phyloP scores from a whole-genome alignment of 2,888 invertebrate species.

The Griposia aprilina region DNA sequence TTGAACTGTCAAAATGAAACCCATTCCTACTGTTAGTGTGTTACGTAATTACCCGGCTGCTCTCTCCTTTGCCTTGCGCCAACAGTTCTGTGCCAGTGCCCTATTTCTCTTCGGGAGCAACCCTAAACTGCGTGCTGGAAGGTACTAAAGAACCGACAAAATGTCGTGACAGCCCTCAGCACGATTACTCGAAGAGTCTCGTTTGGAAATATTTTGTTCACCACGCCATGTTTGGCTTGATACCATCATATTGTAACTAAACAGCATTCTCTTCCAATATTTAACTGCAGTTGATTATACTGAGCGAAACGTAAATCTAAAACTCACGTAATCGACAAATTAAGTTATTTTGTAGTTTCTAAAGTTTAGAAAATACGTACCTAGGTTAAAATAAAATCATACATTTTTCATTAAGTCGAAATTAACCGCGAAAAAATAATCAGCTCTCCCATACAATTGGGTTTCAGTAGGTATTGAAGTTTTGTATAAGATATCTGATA shows the following conservation, averaged over 20 bases:
- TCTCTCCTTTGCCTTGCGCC: conserved; percentile 23
- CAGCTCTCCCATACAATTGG: not conserved
- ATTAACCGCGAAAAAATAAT: no score
- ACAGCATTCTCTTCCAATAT: not conserved
- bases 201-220: conserved; percentile 35
- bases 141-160: conserved; percentile 31
- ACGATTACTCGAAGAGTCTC: conserved; percentile 28
- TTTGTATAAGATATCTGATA: no score
- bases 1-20: no score
- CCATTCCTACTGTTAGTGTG: no score
- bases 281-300: conserved; percentile 8
- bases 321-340: not conserved
- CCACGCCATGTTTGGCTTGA: conserved; percentile 44
- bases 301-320: not conserved
- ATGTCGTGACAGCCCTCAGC: conserved; percentile 47
- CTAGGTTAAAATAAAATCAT: no score
- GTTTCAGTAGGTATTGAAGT: not conserved
- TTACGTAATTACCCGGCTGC: no score
- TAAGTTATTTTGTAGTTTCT: not conserved
- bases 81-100: conserved; percentile 53
- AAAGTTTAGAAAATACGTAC: no score
- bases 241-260: conserved; percentile 24
- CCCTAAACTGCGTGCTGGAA: conserved; percentile 56
- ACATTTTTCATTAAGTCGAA: no score
- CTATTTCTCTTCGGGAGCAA: conserved; percentile 45